Evolutionary conservation across 2,113 vertebrate species (phyloP), one percentile per base, ranked within the genome.

Genomic region (Nesogale talazaci): DNA sequence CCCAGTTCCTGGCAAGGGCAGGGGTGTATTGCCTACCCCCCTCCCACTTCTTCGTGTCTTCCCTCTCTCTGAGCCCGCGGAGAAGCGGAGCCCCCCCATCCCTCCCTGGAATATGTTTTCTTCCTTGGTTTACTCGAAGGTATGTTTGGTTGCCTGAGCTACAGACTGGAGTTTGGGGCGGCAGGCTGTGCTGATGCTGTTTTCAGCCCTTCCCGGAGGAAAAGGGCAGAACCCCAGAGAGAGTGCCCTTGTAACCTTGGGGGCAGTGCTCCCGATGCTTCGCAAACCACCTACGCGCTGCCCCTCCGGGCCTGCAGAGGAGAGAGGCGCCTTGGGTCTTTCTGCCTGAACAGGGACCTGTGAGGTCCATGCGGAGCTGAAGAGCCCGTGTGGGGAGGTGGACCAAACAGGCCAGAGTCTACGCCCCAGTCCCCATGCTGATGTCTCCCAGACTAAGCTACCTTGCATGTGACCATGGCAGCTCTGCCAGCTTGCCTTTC

Each of bases 161-260:
- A 20, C 29, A 22, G 59, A 20, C 29, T 9, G 59, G 59, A 80
- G 80, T 36, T 86, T 42, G 36, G 61, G 29, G 38, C 42, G 42
- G 56, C 83, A 57, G 80, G 59, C 57, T 85, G 82, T 63, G 77
- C 38, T 8, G n/a, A 70, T 40, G 75, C 42, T 63, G 29, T 40
- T 90, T 89, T 4, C 6, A 38, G 74, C 38, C 63, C 56, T 80
- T 52, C 36, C 77, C 11, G 75, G 34, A 88, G 46, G 90, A 19
- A 34, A 25, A 92, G 38, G 69, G 27, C 84, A 52, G 56, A 85
- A 77, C 87, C 69, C 25, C 4, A 2, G 75, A 65, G 52, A 85
- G 31, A 52, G 38, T 80, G 46, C 89, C 14, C 16, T 52, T 15
- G 36, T 88, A 95, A 95, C 40, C 94, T 78, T 93, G 92, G 91